phyloP scores from a whole-genome alignment of 92 coral and sea anemone genomes.

The Chrysogorgia sp. region DNA sequence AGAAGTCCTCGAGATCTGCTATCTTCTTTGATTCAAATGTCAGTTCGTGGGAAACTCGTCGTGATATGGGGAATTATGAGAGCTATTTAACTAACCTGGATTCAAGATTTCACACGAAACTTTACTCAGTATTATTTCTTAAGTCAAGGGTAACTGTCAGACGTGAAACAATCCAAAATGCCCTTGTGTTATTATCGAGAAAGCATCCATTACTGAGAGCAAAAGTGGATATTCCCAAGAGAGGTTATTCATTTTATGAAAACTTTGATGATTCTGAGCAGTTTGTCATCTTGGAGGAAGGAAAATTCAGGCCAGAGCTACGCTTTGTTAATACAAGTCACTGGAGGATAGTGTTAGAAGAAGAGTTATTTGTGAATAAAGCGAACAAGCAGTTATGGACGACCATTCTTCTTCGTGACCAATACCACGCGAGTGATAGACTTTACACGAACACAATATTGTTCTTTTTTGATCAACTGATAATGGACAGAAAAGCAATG shows the following conservation, averaged over 20 bases:
- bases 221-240: neutral
- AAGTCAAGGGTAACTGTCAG: conserved; percentile 18
- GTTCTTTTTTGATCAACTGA: conserved; percentile 32
- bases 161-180: conserved; percentile 9
- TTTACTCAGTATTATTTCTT: conserved; percentile 21
- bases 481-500: conserved; percentile 20
- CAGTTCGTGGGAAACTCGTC: neutral
- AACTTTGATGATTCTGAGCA: conserved; percentile 1
- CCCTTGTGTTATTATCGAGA: conserved; percentile 21
- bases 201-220: conserved; percentile 26
- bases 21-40: too few species aligned
- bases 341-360: conserved; percentile 27
- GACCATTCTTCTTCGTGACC: conserved; percentile 19
- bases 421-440: neutral
- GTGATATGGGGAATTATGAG: conserved; percentile 25
- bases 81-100: conserved; percentile 22
- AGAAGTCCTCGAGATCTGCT: too few species aligned
- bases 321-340: conserved; percentile 33
- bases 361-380: neutral
- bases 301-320: conserved; percentile 6
- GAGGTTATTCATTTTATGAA: neutral
- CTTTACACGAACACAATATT: conserved; percentile 6
- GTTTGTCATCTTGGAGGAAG: conserved; percentile 2
- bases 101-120: neutral
- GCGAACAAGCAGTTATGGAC: conserved; percentile 17